Evolutionary conservation across 2,888 invertebrate genomes (phyloP).

Genomic region (Andrena camellia): DNA sequence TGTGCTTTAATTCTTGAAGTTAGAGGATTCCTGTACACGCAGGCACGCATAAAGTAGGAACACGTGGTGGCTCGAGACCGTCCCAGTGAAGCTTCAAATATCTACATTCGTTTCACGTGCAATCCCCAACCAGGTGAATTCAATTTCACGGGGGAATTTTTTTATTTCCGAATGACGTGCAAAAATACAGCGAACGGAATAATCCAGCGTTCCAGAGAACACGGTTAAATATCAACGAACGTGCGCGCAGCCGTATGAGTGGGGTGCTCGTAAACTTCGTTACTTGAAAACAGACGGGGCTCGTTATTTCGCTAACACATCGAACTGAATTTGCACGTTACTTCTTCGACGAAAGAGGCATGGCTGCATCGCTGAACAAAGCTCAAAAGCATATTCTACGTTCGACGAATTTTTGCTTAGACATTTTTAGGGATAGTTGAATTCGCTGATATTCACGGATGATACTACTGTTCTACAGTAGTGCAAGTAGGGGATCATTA

Average conservation of each 20-base stretch:
- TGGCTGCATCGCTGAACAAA: not conserved
- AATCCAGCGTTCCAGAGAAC: not conserved
- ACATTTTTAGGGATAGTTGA: not conserved
- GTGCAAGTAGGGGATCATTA: not conserved
- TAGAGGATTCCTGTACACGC: too few species aligned
- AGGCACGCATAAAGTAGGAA: too few species aligned
- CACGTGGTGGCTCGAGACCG: too few species aligned
- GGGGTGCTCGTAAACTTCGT: not conserved
- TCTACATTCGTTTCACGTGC: too few species aligned
- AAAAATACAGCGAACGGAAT: not conserved
- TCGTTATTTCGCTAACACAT: not conserved
- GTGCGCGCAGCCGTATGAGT: not conserved
- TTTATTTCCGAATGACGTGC: not conserved
- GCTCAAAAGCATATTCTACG: not conserved
- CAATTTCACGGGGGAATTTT: not conserved
- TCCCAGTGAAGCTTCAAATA: too few species aligned
- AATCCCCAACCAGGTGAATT: too few species aligned
- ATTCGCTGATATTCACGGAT: not conserved
- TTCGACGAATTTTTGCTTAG: not conserved
- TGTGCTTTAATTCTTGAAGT: too few species aligned
- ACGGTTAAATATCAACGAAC: slow-evolving; percentile 1
- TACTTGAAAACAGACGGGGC: not conserved
- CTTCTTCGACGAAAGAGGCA: not conserved
- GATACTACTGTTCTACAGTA: not conserved
- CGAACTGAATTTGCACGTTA: not conserved